These are phyloP conservation scores for Chrosomus eos DNA, from an alignment of 2,797 vertebrate species.

Conservation along the genomic window DNA sequence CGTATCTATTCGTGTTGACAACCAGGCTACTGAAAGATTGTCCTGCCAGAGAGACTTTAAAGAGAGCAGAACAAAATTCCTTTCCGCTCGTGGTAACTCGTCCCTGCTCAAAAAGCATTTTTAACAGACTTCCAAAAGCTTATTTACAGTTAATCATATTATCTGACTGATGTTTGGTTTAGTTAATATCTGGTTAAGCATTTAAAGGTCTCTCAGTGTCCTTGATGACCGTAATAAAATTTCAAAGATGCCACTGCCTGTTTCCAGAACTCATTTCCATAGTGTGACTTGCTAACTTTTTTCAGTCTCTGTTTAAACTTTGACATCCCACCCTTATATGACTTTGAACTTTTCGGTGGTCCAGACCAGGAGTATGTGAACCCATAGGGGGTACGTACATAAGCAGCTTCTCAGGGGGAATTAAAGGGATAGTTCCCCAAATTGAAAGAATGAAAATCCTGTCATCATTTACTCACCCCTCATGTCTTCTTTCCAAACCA, in stretches of 20 bases:
- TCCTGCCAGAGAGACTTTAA: slow-evolving; percentile 44
- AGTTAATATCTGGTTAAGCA: slow-evolving; percentile 28
- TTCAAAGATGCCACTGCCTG: slow-evolving; percentile 35
- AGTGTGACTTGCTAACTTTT: slow-evolving; percentile 8
- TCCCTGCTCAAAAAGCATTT: slow-evolving; percentile 12
- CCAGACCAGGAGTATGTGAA: background rate
- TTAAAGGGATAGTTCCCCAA: background rate
- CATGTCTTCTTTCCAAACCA: background rate
- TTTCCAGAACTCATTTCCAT: slow-evolving; percentile 45
- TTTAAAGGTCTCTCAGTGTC: slow-evolving; percentile 13
- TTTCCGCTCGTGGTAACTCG: slow-evolving; percentile 13
- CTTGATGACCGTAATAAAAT: slow-evolving; percentile 37
- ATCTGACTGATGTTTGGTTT: slow-evolving; percentile 20
- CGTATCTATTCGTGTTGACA: slow-evolving; percentile 31
- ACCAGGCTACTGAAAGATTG: slow-evolving; percentile 22
- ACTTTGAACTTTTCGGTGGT: slow-evolving; percentile 6
- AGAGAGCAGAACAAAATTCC: slow-evolving; percentile 45
- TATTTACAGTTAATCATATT: slow-evolving; percentile 28
- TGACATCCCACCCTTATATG: slow-evolving; percentile 18
- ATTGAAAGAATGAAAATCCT: background rate
- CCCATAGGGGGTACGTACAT: background rate
- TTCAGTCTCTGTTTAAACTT: slow-evolving; percentile 16
- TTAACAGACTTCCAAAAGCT: slow-evolving; percentile 17
- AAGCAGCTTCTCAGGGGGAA: no score
- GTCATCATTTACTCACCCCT: background rate